phyloP scores from a whole-genome alignment of 2,113 vertebrate genomes.

The Astur gentilis region DNA sequence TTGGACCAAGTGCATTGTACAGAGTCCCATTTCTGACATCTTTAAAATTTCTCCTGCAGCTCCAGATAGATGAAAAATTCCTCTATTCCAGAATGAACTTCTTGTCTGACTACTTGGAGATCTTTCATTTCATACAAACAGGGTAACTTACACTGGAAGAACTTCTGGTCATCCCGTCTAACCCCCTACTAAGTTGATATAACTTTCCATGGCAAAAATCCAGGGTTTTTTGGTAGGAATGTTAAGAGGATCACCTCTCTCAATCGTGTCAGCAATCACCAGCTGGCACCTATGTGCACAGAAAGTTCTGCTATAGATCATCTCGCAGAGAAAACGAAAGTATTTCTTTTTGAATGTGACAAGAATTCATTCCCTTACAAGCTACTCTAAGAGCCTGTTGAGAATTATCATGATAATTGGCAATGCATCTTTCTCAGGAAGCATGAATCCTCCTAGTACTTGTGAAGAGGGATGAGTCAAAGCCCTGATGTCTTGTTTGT shows the following conservation, averaged over 20 bases:
- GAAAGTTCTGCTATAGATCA: not conserved
- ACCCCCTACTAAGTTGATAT: fast-evolving
- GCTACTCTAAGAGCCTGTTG: fast-evolving
- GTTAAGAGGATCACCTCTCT: not conserved
- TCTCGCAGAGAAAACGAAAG: not conserved
- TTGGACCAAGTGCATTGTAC: too few species aligned
- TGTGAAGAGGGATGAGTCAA: not conserved
- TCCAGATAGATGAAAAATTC: not conserved
- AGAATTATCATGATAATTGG: not conserved
- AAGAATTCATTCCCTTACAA: not conserved
- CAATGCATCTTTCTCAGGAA: fast-evolving
- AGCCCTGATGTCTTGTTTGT: not conserved
- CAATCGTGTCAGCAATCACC: not conserved
- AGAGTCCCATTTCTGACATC: not conserved
- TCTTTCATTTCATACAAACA: not conserved
- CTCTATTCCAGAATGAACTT: not conserved
- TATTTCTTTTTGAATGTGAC: not conserved
- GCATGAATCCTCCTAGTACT: not conserved
- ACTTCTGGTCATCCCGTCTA: not conserved
- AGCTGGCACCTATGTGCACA: not conserved
- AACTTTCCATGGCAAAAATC: not conserved
- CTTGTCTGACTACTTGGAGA: not conserved
- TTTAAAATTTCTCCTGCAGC: not conserved
- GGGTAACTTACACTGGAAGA: not conserved
- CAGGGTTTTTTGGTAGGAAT: fast-evolving